phyloP scores from a whole-genome alignment of 1,140 invertebrate species.

The Lucilia cuprina region DNA sequence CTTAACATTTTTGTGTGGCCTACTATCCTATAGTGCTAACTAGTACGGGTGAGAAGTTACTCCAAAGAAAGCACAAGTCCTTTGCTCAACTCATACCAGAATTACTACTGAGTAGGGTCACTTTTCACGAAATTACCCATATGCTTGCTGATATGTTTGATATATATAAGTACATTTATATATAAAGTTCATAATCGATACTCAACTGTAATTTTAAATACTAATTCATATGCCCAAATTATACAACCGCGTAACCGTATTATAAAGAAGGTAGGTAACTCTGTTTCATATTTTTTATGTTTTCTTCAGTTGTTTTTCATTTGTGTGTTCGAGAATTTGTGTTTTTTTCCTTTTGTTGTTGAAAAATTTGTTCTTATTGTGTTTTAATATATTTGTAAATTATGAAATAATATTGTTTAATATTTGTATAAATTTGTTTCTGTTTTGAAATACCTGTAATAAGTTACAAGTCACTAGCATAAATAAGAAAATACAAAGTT shows the following conservation, averaged over 20 bases:
- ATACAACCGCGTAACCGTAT: not conserved
- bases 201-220: not conserved
- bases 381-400: not conserved
- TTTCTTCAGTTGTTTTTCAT: conserved; percentile 26
- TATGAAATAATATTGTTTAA: too few species aligned
- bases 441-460: not conserved
- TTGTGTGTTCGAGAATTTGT: conserved; percentile 26
- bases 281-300: not conserved
- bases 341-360: not conserved
- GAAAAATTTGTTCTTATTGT: not conserved
- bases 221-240: not conserved
- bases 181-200: too few species aligned
- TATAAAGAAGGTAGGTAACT: not conserved
- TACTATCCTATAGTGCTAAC: too few species aligned
- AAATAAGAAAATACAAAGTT: not conserved
- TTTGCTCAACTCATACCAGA: too few species aligned
- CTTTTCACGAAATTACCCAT: too few species aligned
- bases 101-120: too few species aligned
- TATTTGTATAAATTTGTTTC: too few species aligned
- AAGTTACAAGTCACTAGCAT: not conserved
- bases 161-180: too few species aligned
- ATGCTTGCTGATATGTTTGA: too few species aligned
- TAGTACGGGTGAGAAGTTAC: too few species aligned
- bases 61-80: too few species aligned
- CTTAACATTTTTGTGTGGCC: too few species aligned